Percentiles rank a stretch among this genome's conserved stretches.
These are phyloP conservation scores for Lamellibrachia luymesi DNA, from an alignment of 1,140 invertebrate species.

Conservation along the genomic window DNA sequence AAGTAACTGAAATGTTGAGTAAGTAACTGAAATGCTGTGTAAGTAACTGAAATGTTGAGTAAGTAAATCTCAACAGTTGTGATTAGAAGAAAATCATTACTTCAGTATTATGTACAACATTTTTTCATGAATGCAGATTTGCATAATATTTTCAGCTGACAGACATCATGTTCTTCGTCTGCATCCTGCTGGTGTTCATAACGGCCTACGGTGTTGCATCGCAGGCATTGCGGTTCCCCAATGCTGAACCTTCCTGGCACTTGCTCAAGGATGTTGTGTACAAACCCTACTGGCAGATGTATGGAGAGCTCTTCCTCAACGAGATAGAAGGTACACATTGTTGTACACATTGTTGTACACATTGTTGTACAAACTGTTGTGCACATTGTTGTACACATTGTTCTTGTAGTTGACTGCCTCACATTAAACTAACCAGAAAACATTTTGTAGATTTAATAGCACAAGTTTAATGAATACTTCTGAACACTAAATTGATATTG, in stretches of 20 bases:
- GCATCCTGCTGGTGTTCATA: slow-evolving; percentile 59
- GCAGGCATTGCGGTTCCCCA: slow-evolving; percentile 56
- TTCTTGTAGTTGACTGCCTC: no score
- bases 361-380: neutral
- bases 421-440: neutral
- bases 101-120: no score
- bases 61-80: no score
- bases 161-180: slow-evolving; percentile 58
- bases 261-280: slow-evolving; percentile 51
- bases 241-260: slow-evolving; percentile 40
- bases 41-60: no score
- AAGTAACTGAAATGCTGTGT: no score
- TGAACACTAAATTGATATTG: no score
- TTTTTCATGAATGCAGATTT: neutral
- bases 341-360: neutral
- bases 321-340: slow-evolving; percentile 49
- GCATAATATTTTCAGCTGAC: slow-evolving; percentile 46
- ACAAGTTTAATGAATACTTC: neutral
- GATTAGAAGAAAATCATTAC: no score
- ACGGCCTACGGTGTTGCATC: slow-evolving; percentile 57
- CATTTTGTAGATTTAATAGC: neutral
- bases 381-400: neutral
- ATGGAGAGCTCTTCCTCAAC: slow-evolving; percentile 57
- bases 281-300: slow-evolving; percentile 59
- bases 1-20: no score